These are phyloP conservation scores for Taenaris catops DNA, from an alignment of 2,888 invertebrate genomes.

Conservation along the genomic window DNA sequence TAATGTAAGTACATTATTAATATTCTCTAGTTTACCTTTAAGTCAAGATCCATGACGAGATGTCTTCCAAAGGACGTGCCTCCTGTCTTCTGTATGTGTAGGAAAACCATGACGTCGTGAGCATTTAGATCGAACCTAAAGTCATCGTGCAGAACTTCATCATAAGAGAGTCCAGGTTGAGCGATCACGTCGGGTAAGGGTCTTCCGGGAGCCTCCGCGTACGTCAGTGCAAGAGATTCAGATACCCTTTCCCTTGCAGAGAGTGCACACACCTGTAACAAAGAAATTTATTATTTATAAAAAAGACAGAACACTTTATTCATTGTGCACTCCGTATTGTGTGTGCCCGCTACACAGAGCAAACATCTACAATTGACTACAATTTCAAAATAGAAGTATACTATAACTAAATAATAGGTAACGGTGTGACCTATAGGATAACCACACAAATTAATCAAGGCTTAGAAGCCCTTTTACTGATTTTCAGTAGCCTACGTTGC, in stretches of 20 bases:
- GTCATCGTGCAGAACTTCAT: slow-evolving; percentile 92
- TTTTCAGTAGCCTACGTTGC: no score
- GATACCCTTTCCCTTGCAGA: slow-evolving; percentile 82
- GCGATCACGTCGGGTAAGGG: slow-evolving; percentile 74
- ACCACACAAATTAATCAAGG: no score
- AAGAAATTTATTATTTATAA: no score
- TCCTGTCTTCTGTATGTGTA: slow-evolving; percentile 99
- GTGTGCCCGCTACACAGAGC: no score
- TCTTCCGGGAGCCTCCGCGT: slow-evolving; percentile 74
- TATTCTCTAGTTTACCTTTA: slow-evolving; percentile 79
- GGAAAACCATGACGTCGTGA: slow-evolving; percentile 97
- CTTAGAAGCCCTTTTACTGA: no score
- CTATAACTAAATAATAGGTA: no score
- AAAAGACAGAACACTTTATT: no score
- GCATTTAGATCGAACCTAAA: slow-evolving; percentile 94
- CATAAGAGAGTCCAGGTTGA: slow-evolving; percentile 88
- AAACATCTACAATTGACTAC: no score
- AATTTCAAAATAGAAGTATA: no score
- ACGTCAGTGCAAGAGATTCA: slow-evolving; percentile 69
- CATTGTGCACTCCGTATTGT: no score
- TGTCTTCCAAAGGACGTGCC: slow-evolving; percentile 98
- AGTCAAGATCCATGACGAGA: slow-evolving; percentile 95
- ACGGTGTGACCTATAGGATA: no score
- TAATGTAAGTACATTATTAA: no score
- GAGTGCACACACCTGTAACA: slow-evolving; percentile 84